Conservation (phyloP, 2,888 invertebrate species). For the Thelaira solivaga region DNA sequence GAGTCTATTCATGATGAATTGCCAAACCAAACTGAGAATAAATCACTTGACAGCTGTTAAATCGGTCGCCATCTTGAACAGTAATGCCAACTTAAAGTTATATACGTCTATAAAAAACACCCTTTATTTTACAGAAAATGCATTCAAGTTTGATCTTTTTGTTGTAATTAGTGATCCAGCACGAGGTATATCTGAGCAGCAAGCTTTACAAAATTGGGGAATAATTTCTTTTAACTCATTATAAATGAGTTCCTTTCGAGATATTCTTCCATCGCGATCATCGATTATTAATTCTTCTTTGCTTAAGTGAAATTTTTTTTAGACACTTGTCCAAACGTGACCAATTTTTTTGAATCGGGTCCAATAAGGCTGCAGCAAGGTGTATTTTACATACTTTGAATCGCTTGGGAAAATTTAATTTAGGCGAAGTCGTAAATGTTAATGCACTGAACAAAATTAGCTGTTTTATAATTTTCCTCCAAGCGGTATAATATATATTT, state of each 20-base stretch:
- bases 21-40: too few relatives aligned
- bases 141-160: too few relatives aligned
- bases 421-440: neutral
- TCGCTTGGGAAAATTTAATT: neutral
- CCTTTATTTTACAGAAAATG: too few relatives aligned
- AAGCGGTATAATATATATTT: neutral
- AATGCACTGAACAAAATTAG: neutral
- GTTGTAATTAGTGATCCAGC: too few relatives aligned
- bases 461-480: neutral
- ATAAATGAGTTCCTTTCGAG: neutral
- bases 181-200: too few relatives aligned
- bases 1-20: too few relatives aligned
- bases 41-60: too few relatives aligned
- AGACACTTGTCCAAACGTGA: neutral
- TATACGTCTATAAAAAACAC: too few relatives aligned
- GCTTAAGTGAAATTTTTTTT: neutral
- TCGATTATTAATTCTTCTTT: neutral
- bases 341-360: neutral
- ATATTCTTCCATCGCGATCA: neutral
- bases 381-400: neutral
- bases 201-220: too few relatives aligned
- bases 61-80: too few relatives aligned
- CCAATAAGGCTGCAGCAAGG: neutral
- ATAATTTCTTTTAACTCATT: neutral
- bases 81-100: too few relatives aligned